Percentiles rank a stretch among this genome's conserved stretches.
These are phyloP conservation scores for Melanotaenia pygmaea DNA, from an alignment of 2,797 vertebrate species.

Conservation along the genomic window DNA sequence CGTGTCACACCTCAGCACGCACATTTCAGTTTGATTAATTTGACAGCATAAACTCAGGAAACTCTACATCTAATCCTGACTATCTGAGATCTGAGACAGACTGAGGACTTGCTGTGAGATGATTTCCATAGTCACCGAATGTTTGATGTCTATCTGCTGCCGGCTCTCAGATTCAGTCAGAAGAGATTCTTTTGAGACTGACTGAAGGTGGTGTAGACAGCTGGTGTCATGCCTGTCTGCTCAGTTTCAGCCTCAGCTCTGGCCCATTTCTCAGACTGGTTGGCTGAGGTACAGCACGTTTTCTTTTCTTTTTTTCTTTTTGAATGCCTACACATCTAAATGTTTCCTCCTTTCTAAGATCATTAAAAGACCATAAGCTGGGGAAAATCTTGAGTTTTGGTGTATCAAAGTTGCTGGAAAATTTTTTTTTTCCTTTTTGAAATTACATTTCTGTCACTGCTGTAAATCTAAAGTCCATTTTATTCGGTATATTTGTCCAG, in stretches of 20 bases:
- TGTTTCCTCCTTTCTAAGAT: neutral
- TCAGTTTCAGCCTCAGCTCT: conserved; percentile 53
- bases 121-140: neutral
- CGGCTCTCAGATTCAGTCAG: conserved; percentile 13
- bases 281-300: conserved; percentile 5
- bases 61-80: neutral
- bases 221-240: conserved; percentile 35
- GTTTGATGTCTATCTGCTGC: conserved; percentile 4
- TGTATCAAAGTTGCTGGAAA: neutral
- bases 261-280: conserved; percentile 55
- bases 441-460: neutral
- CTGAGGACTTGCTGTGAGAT: conserved; percentile 1
- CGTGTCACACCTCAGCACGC: conserved; percentile 26
- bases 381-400: neutral
- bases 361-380: neutral
- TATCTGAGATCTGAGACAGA: neutral
- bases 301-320: conserved; percentile 5
- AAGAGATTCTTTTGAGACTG: conserved; percentile 31
- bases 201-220: conserved; percentile 28
- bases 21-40: neutral
- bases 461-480: conserved; percentile 7
- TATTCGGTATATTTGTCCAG: neutral
- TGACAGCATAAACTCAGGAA: conserved; percentile 1
- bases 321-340: conserved; percentile 12
- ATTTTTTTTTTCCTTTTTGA: too few relatives aligned